phyloP scores from a whole-genome alignment of 2,888 invertebrate species.

The Volucella inanis region DNA sequence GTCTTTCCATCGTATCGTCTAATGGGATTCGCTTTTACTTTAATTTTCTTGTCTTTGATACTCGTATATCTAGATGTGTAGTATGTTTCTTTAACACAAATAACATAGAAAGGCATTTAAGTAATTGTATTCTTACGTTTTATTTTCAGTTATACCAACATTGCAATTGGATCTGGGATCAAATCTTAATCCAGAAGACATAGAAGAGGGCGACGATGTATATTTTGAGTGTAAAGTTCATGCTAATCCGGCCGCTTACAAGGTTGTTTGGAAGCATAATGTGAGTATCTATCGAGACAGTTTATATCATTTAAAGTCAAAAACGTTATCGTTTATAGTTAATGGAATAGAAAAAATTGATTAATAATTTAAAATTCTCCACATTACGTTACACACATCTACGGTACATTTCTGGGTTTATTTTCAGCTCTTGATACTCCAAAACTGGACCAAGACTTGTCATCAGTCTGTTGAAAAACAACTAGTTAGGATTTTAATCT shows the following conservation, averaged over 20 bases:
- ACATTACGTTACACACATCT: too few species aligned
- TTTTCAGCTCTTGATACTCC: too few species aligned
- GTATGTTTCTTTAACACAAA: not conserved
- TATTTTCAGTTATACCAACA: constrained; percentile 87
- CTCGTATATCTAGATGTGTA: not conserved
- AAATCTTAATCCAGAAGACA: constrained; percentile 90
- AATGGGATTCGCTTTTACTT: constrained; percentile 37
- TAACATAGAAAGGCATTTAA: constrained; percentile 33
- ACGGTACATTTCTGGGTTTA: too few species aligned
- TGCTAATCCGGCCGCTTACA: constrained; percentile 90
- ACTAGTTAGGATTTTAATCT: too few species aligned
- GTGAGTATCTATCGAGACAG: constrained; percentile 84
- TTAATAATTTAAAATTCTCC: too few species aligned
- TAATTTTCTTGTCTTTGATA: constrained; percentile 34
- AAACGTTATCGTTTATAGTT: too few species aligned
- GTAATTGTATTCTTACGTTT: constrained; percentile 68
- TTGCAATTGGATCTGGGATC: constrained; percentile 88
- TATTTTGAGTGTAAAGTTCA: constrained; percentile 91
- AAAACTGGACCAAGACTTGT: too few species aligned
- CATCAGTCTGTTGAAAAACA: too few species aligned
- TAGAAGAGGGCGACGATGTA: constrained; percentile 91
- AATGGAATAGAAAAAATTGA: too few species aligned
- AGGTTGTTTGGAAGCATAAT: constrained; percentile 91
- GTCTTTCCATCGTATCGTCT: constrained; percentile 9
- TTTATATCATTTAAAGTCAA: not conserved